Evolutionary conservation across 1,140 invertebrate species (phyloP).

Genomic region (Tetragnatha versicolor): DNA sequence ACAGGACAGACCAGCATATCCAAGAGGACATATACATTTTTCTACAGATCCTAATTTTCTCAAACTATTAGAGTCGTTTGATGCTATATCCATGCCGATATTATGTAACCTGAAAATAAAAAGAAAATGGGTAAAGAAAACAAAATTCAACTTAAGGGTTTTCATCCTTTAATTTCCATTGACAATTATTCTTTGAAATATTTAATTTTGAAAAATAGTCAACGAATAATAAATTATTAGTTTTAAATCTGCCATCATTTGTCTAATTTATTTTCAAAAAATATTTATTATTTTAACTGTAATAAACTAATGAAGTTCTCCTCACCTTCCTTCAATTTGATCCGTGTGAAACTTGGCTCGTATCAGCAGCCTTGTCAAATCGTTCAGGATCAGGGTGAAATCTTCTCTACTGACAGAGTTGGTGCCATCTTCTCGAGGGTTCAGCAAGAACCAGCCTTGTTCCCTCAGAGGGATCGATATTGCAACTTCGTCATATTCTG

Average conservation of each 20-base stretch:
- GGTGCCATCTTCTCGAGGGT: slow-evolving; percentile 66
- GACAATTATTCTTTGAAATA: neutral
- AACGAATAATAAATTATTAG: neutral
- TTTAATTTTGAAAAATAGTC: neutral
- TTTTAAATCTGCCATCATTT: too few relatives aligned
- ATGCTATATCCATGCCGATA: slow-evolving; percentile 66
- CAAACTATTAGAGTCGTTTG: slow-evolving; percentile 59
- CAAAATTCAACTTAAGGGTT: neutral
- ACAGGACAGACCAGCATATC: slow-evolving; percentile 82
- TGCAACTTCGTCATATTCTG: slow-evolving; percentile 67
- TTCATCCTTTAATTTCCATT: too few relatives aligned
- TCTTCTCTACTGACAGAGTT: slow-evolving; percentile 74
- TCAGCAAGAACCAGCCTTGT: slow-evolving; percentile 77
- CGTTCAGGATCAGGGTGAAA: slow-evolving; percentile 81
- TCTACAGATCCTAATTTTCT: slow-evolving; percentile 65
- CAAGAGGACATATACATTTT: slow-evolving; percentile 69
- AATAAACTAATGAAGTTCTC: too few relatives aligned
- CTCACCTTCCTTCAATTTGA: slow-evolving; percentile 84
- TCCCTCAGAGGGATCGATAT: slow-evolving; percentile 75
- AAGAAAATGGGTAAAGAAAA: neutral
- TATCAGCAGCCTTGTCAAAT: slow-evolving; percentile 81
- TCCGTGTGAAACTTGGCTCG: slow-evolving; percentile 92
- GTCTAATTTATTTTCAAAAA: too few relatives aligned
- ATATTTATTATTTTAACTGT: too few relatives aligned
- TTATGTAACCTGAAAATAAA: slow-evolving; percentile 64